These are phyloP conservation scores for Dynastes tityus DNA, from an alignment of 2,888 invertebrate species.

Conservation along the genomic window DNA sequence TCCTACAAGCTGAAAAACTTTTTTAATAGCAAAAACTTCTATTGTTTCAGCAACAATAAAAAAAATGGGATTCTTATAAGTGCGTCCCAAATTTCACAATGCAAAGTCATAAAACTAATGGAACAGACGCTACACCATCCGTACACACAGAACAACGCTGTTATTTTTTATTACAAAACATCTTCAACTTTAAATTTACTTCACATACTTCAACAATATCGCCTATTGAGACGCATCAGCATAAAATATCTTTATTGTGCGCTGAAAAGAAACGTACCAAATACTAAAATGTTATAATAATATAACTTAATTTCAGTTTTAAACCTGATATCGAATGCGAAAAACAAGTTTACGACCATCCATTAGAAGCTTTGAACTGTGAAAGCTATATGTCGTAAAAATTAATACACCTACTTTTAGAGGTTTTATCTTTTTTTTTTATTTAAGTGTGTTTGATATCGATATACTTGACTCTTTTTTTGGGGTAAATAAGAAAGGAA, in stretches of 20 bases:
- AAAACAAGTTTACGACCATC: conserved; percentile 17
- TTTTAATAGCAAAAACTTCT: neutral
- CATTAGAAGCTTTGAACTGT: conserved; percentile 12
- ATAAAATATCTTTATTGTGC: conserved; percentile 16
- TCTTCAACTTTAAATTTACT: neutral
- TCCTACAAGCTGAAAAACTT: no score
- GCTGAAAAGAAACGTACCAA: neutral
- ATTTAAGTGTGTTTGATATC: no score
- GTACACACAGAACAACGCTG: neutral
- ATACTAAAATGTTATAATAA: conserved; percentile 2
- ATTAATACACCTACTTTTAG: conserved; percentile 5
- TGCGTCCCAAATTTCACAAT: neutral
- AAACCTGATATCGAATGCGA: neutral
- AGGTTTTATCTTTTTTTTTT: neutral
- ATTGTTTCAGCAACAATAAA: neutral
- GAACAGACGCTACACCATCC: no score
- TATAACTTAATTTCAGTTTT: conserved; percentile 9
- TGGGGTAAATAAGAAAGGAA: no score
- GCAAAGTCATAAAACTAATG: neutral
- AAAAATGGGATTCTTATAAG: neutral
- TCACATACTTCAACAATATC: no score
- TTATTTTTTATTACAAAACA: neutral
- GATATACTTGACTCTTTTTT: no score
- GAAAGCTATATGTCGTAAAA: neutral
- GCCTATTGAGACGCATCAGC: conserved; percentile 17